Base-by-base conservation (phyloP, 2,888 invertebrate genomes). In the Tuta absoluta region DNA sequence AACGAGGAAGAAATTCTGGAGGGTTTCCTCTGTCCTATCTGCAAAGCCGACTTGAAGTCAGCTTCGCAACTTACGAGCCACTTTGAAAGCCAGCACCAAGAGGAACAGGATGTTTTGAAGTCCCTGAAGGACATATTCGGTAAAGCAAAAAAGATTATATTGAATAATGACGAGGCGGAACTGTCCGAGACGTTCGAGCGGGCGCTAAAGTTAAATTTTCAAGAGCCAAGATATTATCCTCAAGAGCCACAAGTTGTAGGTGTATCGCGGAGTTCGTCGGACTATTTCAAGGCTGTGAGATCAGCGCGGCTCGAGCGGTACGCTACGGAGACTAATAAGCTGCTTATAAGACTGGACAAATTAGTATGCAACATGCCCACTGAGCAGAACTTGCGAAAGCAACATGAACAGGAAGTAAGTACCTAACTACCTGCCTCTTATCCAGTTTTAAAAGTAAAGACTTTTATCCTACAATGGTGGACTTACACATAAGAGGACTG, bases 21-120 rank as follows among this genome's bases (percentile, higher is more conserved):
- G 86, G 99, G 99, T 5, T 98, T 99, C 81, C 92, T 99, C 11
- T 99, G 99, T 84, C 98, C 99, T 0, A 97, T 98, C 75, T 99
- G 99, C 79, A 96, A 97, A 89, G 95, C 95, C 48, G 98, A 99
- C 84, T 93, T 98, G 58, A 96, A 96, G 79, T 96, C 97, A 14
- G 95, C 97, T 7, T 93, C 94, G 63, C 95, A 96, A 79, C 92
- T 99, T 64, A 95, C 96, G 63, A 93, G 94, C 71, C 99, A 99
- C 87, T 98, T 98, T 80, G 97, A 98, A 84, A 95, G 95, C 67
- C 93, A 94, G 63, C 98, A 99, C 84, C 95, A 95, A 65, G 96
- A 98, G 81, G 97, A 97, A 76, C 95, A 96, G 76, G 97, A 96
- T 84, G 94, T 96, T 62, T 83, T 97, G 17, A 95, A 93, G 82